phyloP scores from a whole-genome alignment of 2,113 vertebrate species.

The Struthidea cinerea region DNA sequence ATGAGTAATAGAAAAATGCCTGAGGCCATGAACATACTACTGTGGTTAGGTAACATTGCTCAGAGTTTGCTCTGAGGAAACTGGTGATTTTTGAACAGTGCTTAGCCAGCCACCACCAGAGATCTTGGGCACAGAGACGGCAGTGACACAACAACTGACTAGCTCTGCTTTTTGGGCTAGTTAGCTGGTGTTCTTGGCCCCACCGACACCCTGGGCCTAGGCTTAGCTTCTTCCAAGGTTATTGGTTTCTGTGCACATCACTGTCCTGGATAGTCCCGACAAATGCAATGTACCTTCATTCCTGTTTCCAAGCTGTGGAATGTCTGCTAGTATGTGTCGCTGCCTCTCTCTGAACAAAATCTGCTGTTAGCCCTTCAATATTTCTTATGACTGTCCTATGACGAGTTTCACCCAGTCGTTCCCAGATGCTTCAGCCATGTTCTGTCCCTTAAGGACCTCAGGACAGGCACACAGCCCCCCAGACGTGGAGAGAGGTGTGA shows the following conservation, averaged over 20 bases:
- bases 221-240: neutral
- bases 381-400: neutral
- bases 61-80: neutral
- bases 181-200: neutral
- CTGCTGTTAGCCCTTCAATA: neutral
- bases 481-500: neutral
- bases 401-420: neutral
- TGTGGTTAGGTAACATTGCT: neutral
- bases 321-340: neutral
- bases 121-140: neutral
- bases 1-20: neutral
- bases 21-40: neutral
- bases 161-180: neutral
- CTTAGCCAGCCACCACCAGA: neutral
- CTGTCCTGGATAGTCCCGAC: neutral
- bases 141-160: neutral
- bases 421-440: neutral
- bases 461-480: neutral
- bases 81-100: neutral
- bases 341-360: neutral
- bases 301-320: neutral
- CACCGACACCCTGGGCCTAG: fast-evolving
- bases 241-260: neutral
- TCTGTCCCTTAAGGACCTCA: neutral
- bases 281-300: neutral